Percentiles rank a stretch among this genome's conserved stretches.
Evolutionary conservation across 1,140 invertebrate genomes (phyloP).

Genomic region (Aporrectodea caliginosa): DNA sequence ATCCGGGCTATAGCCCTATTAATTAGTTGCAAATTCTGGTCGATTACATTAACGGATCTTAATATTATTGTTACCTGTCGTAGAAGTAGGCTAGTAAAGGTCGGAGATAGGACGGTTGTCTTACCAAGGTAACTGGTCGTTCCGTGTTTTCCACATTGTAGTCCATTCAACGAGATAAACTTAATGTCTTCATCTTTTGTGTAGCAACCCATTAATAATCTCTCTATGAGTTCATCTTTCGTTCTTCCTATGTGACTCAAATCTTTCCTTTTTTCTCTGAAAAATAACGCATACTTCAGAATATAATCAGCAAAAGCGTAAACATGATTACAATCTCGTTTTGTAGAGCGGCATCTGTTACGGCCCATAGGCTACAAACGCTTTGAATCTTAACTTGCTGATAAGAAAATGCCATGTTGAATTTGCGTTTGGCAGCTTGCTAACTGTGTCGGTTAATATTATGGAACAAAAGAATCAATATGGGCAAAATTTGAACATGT

Average conservation of each 20-base stretch:
- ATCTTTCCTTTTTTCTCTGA: background rate
- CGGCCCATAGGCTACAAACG: background rate
- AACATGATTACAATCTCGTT: background rate
- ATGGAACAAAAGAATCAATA: background rate
- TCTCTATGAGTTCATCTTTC: background rate
- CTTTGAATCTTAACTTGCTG: background rate
- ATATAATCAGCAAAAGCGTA: background rate
- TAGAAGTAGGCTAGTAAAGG: too few relatives aligned
- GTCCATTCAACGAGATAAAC: background rate
- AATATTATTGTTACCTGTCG: too few relatives aligned
- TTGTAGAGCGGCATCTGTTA: background rate
- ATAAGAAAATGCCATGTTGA: too few relatives aligned
- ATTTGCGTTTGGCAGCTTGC: too few relatives aligned
- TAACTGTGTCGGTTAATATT: too few relatives aligned
- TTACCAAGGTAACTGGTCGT: background rate
- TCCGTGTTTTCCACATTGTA: background rate
- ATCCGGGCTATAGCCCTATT: background rate
- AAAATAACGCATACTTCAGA: background rate
- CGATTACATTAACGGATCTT: background rate
- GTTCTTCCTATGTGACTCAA: background rate
- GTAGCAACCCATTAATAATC: background rate
- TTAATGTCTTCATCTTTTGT: background rate
- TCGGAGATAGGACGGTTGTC: background rate
- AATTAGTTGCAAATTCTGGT: background rate
- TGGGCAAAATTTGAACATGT: too few relatives aligned